phyloP scores from a whole-genome alignment of 53 echinoderm and acorn worm species.

The Paelopatides confundens region DNA sequence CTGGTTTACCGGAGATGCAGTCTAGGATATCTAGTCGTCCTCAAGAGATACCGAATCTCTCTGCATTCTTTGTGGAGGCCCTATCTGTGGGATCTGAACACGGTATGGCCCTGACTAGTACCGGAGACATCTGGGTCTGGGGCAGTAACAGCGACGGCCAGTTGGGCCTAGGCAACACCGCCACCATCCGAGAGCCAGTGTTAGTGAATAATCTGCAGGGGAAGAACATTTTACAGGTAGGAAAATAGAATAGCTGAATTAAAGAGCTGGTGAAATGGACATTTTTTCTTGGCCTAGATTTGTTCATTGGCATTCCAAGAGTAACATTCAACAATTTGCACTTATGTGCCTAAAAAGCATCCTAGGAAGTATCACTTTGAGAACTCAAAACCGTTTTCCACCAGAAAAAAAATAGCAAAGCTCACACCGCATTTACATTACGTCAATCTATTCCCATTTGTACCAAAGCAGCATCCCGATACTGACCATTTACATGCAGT shows the following conservation, averaged over 20 bases:
- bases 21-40: conserved; percentile 87
- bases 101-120: conserved; percentile 91
- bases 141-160: conserved; percentile 97
- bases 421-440: too few species aligned
- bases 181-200: conserved; percentile 86
- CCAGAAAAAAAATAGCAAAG: too few species aligned
- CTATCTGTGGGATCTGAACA: conserved; percentile 93
- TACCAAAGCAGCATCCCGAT: too few species aligned
- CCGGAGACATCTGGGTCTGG: conserved; percentile 99
- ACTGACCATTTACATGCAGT: too few species aligned
- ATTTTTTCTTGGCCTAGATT: neutral
- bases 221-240: conserved; percentile 92
- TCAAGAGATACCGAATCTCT: conserved; percentile 87
- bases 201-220: conserved; percentile 81
- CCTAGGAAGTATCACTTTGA: too few species aligned
- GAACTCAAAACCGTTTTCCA: too few species aligned
- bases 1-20: conserved; percentile 90
- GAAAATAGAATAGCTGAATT: neutral
- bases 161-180: conserved; percentile 92
- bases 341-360: too few species aligned
- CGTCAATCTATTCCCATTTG: too few species aligned
- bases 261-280: too few species aligned
- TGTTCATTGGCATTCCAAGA: too few species aligned
- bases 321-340: neutral
- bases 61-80: conserved; percentile 95